Conservation (phyloP, 2,888 invertebrate genomes). For the Scrobipalpa costella region DNA sequence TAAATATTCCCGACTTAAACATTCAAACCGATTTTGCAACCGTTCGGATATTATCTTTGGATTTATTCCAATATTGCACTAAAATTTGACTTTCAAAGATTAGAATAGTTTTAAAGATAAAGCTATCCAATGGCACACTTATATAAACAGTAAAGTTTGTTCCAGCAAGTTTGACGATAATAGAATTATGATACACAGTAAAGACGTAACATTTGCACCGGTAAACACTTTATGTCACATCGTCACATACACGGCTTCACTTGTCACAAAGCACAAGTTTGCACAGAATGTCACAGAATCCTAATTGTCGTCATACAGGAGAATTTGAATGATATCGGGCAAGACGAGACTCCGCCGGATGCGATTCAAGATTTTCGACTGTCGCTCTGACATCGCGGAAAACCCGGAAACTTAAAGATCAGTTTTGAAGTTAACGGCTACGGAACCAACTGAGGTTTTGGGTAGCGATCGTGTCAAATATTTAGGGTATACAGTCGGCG, state of each 20-base stretch:
- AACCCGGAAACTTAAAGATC: slow-evolving; percentile 20
- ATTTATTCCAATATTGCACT: slow-evolving; percentile 70
- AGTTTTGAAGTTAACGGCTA: slow-evolving; percentile 21
- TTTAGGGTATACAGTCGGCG: slow-evolving; percentile 35
- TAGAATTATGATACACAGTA: slow-evolving; percentile 42
- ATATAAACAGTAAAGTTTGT: slow-evolving; percentile 20
- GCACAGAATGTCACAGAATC: slow-evolving; percentile 30
- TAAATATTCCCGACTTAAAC: slow-evolving; percentile 74
- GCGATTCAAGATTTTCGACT: slow-evolving; percentile 69
- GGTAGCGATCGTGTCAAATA: slow-evolving; percentile 36
- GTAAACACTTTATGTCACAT: slow-evolving; percentile 60
- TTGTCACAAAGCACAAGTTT: slow-evolving; percentile 31
- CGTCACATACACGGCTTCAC: slow-evolving; percentile 49
- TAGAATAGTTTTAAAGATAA: slow-evolving; percentile 63
- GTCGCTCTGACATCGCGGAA: slow-evolving; percentile 67
- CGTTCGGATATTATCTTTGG: slow-evolving; percentile 60
- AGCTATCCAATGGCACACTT: slow-evolving; percentile 68
- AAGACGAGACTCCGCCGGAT: slow-evolving; percentile 65
- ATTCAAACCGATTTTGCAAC: slow-evolving; percentile 53
- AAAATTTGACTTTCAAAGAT: slow-evolving; percentile 62
- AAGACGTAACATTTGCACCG: slow-evolving; percentile 46
- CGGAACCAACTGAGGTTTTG: slow-evolving; percentile 23
- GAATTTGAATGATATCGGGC: slow-evolving; percentile 70
- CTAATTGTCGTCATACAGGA: slow-evolving; percentile 75
- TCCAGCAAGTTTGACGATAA: slow-evolving; percentile 22